A percentile compares a stretch with the other conserved stretches of the same genome.
These are phyloP conservation scores for Pipistrellus pipistrellus DNA, from an alignment of 2,797 vertebrate species.

Conservation along the genomic window DNA sequence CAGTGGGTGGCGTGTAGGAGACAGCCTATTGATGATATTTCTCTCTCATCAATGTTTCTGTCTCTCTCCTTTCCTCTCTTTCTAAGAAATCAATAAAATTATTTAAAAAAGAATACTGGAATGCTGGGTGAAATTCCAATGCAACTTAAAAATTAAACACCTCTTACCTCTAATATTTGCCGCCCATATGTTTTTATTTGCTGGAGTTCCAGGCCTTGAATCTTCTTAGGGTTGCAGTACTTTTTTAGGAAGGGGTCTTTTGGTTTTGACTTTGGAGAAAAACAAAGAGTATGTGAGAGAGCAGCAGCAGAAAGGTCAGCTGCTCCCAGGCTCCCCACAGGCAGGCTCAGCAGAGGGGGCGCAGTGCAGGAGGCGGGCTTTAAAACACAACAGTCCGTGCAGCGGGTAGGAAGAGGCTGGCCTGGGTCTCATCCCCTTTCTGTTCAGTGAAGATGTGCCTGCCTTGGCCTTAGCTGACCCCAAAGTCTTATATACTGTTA, in stretches of 20 bases:
- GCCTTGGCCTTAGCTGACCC: background rate
- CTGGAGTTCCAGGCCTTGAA: conserved; percentile 95
- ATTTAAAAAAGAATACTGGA: background rate
- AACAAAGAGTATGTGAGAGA: background rate
- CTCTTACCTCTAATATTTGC: conserved; percentile 96
- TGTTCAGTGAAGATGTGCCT: background rate
- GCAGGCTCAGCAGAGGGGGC: background rate
- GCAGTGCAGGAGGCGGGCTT: background rate
- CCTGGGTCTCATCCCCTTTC: background rate
- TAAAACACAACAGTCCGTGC: background rate
- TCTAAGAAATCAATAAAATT: background rate
- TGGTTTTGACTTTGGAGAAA: conserved; percentile 93
- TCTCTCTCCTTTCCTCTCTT: background rate
- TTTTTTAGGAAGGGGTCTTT: conserved; percentile 97
- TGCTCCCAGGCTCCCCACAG: background rate
- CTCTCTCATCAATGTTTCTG: background rate
- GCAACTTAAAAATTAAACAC: conserved; percentile 45
- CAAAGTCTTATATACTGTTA: background rate
- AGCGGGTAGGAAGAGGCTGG: background rate
- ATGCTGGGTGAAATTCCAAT: conserved; percentile 36
- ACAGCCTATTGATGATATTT: background rate
- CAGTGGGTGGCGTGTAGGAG: background rate
- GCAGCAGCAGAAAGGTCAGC: background rate
- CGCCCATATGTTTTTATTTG: conserved; percentile 95
- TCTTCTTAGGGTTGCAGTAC: conserved; percentile 97